Base-by-base conservation (phyloP, 2,888 invertebrate species). In the Sinelater perroti region DNA sequence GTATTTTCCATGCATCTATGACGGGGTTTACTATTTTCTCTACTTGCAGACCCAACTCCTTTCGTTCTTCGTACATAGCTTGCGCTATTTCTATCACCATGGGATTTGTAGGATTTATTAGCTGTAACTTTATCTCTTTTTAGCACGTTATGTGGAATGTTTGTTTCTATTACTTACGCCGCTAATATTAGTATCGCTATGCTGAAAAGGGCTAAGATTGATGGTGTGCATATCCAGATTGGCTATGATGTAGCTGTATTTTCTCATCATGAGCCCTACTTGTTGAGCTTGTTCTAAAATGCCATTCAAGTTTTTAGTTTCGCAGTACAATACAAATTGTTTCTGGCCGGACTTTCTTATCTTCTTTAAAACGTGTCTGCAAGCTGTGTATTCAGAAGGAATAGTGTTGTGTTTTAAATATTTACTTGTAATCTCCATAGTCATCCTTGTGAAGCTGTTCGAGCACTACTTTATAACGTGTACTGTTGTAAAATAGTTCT, bases 111-210 rank as follows among this genome's bases (percentile, higher is more conserved):
- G 86, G 85, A 65, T 88, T 84, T 35, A 89, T 81, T 64, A 89
- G 77, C 16, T 89, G 80, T n/a, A n/a, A n/a, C 36, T 13, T 36
- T 1, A 20, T n/a, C 35, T 17, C 8, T 1, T 8, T 17, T 11
- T 17, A 17, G 3, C 8, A 35, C 17, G 2, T 6, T 14, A 2
- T 13, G 30, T 10, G 16, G 1, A 18, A 18, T 1, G 10, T 13
- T 33, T 14, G 2, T 33, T 13, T 6, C 1, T 1, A 13, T 14
- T 2, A 17, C 69, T 67, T 67, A 76, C 75, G 45, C 84, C 83
- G 0, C 85, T 85, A 18, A 87, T 84, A 69, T 86, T 85, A 1
- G 84, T 82, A 28, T 83, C 84, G 2, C 82, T 81, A 66, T 81
- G 80, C 58, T 80, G 79, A 65, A 84, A 85, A 16, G 82, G 80